Evolutionary conservation across 2,797 vertebrate species (phyloP).

Genomic region (Nasua narica): DNA sequence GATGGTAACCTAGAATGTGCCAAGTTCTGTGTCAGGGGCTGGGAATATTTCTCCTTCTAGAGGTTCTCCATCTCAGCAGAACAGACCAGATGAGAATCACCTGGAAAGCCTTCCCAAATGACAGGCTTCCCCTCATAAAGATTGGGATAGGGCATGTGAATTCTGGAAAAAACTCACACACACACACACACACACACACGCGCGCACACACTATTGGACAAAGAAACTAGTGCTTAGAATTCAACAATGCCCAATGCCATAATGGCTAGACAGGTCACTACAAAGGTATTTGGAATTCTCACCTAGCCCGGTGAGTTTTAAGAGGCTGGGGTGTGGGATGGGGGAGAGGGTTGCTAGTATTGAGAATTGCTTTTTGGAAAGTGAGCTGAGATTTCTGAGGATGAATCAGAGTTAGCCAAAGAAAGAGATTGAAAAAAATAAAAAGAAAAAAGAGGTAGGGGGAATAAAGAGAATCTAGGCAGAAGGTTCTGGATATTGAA

Average conservation of each 20-base stretch:
- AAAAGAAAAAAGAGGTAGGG: not conserved
- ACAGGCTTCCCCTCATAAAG: not conserved
- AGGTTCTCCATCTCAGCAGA: not conserved
- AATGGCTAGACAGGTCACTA: not conserved
- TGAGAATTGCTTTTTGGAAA: constrained; percentile 19
- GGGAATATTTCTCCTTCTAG: not conserved
- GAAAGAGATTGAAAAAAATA: not conserved
- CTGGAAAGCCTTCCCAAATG: not conserved
- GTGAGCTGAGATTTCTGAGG: constrained; percentile 13
- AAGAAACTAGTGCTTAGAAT: not conserved
- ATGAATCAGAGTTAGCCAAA: constrained; percentile 28
- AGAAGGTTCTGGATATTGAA: constrained; percentile 23
- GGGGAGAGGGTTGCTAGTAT: not conserved
- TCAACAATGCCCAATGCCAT: not conserved
- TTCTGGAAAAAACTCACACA: not conserved
- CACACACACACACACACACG: not conserved
- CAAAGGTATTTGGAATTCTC: not conserved
- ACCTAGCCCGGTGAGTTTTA: not conserved
- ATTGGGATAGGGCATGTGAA: not conserved
- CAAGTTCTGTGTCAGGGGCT: not conserved
- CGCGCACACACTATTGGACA: not conserved
- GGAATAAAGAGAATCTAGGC: not conserved
- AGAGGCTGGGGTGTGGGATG: not conserved
- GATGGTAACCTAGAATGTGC: not conserved
- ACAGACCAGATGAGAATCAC: not conserved